Evolutionary conservation across 2,113 vertebrate species (phyloP), one percentile per base, ranked within the genome.

Genomic region (Crotalus tigris): DNA sequence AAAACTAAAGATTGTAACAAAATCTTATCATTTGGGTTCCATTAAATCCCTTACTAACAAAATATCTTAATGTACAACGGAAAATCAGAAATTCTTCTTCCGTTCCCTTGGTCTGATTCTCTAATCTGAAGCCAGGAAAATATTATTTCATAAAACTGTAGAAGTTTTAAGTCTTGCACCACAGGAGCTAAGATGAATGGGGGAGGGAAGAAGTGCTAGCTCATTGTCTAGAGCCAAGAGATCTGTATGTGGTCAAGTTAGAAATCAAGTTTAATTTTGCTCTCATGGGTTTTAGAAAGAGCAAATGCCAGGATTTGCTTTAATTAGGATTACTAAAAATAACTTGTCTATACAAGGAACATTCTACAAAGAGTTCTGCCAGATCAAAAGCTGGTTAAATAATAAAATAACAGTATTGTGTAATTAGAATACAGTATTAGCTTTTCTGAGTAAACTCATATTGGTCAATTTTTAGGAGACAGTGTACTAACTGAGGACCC

Each of bases 371-470:
- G 95, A 97, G 95, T 95, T 95, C 96, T 96, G 96, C 95, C 96
- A 94, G 96, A 94, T 97, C 96, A 97, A 97, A 96, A 97, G 96
- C 93, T 95, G 94, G 96, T 96, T 96, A 96, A 97, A 95, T 96
- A 97, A 97, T 96, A 97, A 96, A 96, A 95, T 92, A 96, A 95
- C 94, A 10, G 4, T 91, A 93, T 95, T 94, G 94, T 96, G 94
- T 95, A 94, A 94, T 90, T 55, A 95, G 92, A 95, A 92, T 95
- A 96, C 94, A 94, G 95, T 95, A 96, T 91, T 90, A 95, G 95
- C 93, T 94, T 92, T 94, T 95, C 92, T 90, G 55, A 92, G n/a
- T n/a, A 91, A 89, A 90, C 59, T 91, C 94, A 94, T 49, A 64
- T 39, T 90, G 12, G 46, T 5, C 6, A 39, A 8, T 19, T 51